Evolutionary conservation across 2,888 invertebrate genomes (phyloP).

Genomic region (Flexamia atlantica): DNA sequence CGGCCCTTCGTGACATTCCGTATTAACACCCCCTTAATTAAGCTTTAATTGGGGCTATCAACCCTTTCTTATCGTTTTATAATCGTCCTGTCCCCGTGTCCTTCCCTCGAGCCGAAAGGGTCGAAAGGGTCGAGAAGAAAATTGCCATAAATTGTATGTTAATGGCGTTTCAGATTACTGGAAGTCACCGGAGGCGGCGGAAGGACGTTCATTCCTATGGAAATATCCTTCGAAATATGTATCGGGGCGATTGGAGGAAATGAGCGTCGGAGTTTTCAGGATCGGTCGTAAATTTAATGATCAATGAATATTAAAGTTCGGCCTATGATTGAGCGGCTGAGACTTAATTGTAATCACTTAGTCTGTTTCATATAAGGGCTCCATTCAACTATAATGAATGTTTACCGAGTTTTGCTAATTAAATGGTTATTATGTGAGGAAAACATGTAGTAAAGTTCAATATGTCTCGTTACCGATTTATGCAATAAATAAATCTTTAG

Average conservation of each 20-base stretch:
- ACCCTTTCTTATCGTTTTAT: conserved; percentile 4
- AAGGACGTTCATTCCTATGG: conserved; percentile 21
- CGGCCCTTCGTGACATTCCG: conserved; percentile 2
- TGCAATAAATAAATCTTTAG: no score
- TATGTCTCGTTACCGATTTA: no score
- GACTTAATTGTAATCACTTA: conserved; percentile 18
- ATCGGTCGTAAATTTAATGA: conserved; percentile 5
- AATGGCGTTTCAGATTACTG: conserved; percentile 1
- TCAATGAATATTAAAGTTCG: conserved; percentile 33
- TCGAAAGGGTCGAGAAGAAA: conserved; percentile 29
- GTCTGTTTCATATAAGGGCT: conserved; percentile 8
- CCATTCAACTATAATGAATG: no score
- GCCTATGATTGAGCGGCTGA: conserved; percentile 1
- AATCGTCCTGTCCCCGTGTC: conserved; percentile 11
- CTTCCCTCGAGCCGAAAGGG: conserved; percentile 14
- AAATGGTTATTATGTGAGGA: no score
- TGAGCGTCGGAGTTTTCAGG: neutral
- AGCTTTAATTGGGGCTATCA: conserved; percentile 28
- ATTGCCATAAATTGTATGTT: conserved; percentile 44
- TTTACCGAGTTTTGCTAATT: no score
- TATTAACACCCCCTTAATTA: conserved; percentile 47
- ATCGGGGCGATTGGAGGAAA: neutral
- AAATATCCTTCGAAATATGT: conserved; percentile 5
- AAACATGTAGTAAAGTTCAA: no score
- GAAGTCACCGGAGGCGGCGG: neutral